Base-by-base conservation (phyloP, 2,797 vertebrate genomes). In the Muscicapa comitata region DNA sequence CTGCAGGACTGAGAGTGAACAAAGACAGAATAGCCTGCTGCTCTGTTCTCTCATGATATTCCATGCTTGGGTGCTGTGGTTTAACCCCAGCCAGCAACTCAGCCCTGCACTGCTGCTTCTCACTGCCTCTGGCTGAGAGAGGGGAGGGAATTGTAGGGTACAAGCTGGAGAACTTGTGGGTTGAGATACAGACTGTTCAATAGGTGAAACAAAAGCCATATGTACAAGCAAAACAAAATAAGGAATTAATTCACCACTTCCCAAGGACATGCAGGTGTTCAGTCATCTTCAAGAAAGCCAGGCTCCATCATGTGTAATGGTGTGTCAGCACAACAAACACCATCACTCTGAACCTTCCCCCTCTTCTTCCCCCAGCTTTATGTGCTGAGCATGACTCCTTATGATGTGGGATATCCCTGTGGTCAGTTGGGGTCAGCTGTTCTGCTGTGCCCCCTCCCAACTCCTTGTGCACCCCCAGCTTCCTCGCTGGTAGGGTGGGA, bases 291-390 rank as follows among this genome's bases (percentile, higher is more conserved):
- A 51, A 71, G 50, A 58, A 37, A 42, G 40, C 15, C 9, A n/a
- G 23, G 26, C 20, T 82, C 17, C 42, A 3, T 62, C 20, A 20
- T 0, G 0, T 2, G 0, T 53, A 47, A 25, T 0, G 0, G 17
- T 58, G 11, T 57, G 48, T 45, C 71, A 35, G 17, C 21, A 18
- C 24, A 42, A 35, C 25, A 57, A 71, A 54, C 3, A 12, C 4
- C 24, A 26, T 31, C 26, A 28, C 9, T 71, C 19, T 4, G 2
- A 62, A 37, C 0, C 0, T 58, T 42, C 10, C 20, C 9, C 4
- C 17, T 14, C 59, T 66, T 63, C 51, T 75, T 37, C 17, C 18
- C 6, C 10, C 37, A 35, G 29, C 13, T 89, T 76, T 53, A 35
- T 43, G 28, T 53, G 15, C 38, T 75, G 43, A 58, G 7, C 21